Conservation (phyloP, 2,888 invertebrate species). For the Ephialtes manifestator region DNA sequence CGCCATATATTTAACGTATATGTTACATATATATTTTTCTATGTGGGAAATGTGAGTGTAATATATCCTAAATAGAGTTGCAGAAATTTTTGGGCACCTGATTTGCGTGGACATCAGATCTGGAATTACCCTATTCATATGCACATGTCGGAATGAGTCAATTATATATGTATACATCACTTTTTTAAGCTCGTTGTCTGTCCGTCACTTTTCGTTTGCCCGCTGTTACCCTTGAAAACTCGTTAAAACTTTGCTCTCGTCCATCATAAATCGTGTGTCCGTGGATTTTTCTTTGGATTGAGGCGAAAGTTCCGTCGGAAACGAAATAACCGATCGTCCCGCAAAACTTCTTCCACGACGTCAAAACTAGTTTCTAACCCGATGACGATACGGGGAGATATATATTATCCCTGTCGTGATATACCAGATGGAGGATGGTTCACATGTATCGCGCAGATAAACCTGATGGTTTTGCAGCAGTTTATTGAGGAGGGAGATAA, state of each 20-base stretch:
- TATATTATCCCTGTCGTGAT: background rate
- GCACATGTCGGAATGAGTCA: background rate
- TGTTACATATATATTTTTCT: no score
- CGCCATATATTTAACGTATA: no score
- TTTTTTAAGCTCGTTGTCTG: slow-evolving; percentile 17
- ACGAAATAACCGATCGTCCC: slow-evolving; percentile 50
- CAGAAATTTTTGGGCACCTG: background rate
- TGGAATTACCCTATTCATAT: background rate
- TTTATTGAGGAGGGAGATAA: background rate
- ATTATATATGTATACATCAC: background rate
- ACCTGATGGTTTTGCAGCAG: background rate
- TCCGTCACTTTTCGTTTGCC: slow-evolving; percentile 33
- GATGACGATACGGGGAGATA: background rate
- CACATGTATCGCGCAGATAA: background rate
- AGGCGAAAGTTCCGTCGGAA: slow-evolving; percentile 33
- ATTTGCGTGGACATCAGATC: background rate
- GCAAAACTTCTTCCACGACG: slow-evolving; percentile 37
- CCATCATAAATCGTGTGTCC: slow-evolving; percentile 51
- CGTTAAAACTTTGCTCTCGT: slow-evolving; percentile 57
- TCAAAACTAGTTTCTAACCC: slow-evolving; percentile 32
- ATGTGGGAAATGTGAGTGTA: background rate
- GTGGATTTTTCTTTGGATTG: slow-evolving; percentile 32
- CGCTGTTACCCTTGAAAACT: slow-evolving; percentile 51
- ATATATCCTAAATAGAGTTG: background rate
- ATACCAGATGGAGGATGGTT: background rate